These are phyloP conservation scores for Campylorhamphus procurvoides DNA, from an alignment of 2,113 vertebrate species.

Conservation along the genomic window DNA sequence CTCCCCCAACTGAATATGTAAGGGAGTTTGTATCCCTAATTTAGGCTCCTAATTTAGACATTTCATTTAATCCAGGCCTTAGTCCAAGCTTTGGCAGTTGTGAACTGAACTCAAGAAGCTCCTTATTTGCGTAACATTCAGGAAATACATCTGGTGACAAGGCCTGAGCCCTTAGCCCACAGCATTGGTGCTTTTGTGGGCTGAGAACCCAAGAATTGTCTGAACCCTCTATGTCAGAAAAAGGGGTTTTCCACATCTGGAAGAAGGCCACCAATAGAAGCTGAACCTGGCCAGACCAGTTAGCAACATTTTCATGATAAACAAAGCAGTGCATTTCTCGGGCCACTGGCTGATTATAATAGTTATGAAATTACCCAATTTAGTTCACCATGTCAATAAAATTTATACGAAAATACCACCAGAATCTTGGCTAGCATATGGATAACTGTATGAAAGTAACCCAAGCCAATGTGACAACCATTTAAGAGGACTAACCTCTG, in stretches of 20 bases:
- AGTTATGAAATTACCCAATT: constrained; percentile 60
- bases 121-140: background rate
- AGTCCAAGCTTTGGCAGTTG: background rate
- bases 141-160: background rate
- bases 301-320: constrained; percentile 30
- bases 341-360: constrained; percentile 52
- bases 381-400: constrained; percentile 58
- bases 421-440: constrained; percentile 44
- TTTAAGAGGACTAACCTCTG: constrained; percentile 65
- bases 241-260: constrained; percentile 16
- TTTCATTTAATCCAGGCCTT: background rate
- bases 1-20: background rate
- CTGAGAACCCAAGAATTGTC: background rate
- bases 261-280: constrained; percentile 1
- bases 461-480: constrained; percentile 56
- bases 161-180: constrained; percentile 6
- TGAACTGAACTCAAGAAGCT: background rate
- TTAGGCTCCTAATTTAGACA: background rate
- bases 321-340: constrained; percentile 18
- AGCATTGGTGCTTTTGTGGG: background rate
- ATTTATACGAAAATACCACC: constrained; percentile 29
- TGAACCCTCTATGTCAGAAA: background rate
- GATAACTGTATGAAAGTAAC: constrained; percentile 39
- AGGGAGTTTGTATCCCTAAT: background rate
- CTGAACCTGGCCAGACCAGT: constrained; percentile 29